Conservation (phyloP, 2,888 invertebrate species). For the Ophion ventricosus region DNA sequence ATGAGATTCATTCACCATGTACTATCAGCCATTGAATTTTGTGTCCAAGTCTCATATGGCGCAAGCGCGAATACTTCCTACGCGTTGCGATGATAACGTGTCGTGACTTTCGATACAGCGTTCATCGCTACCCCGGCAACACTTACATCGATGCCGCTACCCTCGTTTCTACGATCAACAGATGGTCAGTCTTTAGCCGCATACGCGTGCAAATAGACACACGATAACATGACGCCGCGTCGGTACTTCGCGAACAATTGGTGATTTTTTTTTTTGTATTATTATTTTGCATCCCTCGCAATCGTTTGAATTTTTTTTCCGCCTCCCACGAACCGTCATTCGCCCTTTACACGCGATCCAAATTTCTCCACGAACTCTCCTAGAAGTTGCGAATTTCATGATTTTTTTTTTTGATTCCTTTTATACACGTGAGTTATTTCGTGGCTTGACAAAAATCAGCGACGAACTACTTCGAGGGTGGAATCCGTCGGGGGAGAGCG, state of each 20-base stretch:
- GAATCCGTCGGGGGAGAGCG: neutral
- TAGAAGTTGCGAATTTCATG: neutral
- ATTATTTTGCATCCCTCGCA: neutral
- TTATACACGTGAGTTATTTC: neutral
- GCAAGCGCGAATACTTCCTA: conserved; percentile 19
- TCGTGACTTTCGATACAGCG: conserved; percentile 33
- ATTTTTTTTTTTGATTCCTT: neutral
- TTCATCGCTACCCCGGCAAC: conserved; percentile 45
- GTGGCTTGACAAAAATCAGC: neutral
- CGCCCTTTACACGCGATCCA: too few species aligned
- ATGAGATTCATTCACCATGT: neutral
- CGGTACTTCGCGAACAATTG: neutral
- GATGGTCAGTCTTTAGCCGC: conserved; percentile 34
- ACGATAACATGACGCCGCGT: conserved; percentile 9
- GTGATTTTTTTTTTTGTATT: neutral
- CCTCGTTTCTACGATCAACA: conserved; percentile 37
- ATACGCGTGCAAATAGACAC: conserved; percentile 15
- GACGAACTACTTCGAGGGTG: neutral
- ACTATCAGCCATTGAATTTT: neutral
- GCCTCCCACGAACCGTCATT: too few species aligned
- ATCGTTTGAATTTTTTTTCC: neutral
- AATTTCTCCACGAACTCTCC: neutral
- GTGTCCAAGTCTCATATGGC: neutral
- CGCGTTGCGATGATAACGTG: conserved; percentile 36
- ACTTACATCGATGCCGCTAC: conserved; percentile 15